Evolutionary conservation across 2,113 vertebrate genomes (phyloP).

Genomic region (Varanus salvator): DNA sequence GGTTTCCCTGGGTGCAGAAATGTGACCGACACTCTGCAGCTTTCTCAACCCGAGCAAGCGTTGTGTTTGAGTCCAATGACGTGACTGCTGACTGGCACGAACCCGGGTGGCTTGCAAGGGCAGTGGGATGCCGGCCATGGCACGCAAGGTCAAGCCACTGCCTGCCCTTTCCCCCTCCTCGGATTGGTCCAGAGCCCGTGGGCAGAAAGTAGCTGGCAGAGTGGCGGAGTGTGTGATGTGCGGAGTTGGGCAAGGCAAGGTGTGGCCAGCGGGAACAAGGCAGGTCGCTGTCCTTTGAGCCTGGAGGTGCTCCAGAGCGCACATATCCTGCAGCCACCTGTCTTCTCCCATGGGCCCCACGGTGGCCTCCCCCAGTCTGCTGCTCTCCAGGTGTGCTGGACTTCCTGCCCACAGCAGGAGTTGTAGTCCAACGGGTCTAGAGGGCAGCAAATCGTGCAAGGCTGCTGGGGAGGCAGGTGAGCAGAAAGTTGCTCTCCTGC

Average conservation of each 20-base stretch:
- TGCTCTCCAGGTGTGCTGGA: background rate
- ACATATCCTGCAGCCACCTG: background rate
- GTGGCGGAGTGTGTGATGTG: background rate
- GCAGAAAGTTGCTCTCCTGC: too few species aligned
- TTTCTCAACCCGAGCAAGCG: background rate
- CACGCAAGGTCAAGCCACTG: background rate
- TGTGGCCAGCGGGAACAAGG: background rate
- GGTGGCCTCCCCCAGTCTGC: background rate
- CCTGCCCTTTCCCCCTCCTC: background rate
- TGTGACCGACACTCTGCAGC: background rate
- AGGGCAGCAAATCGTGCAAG: too few species aligned
- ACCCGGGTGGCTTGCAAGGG: background rate
- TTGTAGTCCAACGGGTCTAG: too few species aligned
- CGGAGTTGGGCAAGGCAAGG: background rate
- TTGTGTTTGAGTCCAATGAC: background rate
- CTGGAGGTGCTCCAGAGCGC: background rate
- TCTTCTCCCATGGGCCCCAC: background rate
- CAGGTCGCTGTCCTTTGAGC: background rate
- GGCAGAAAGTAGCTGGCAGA: background rate
- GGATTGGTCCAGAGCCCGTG: constrained; percentile 5
- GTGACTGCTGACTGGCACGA: background rate
- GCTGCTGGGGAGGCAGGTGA: too few species aligned
- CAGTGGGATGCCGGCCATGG: constrained; percentile 7
- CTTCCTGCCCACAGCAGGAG: background rate
- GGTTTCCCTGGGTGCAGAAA: background rate